Conservation (phyloP, 2,113 vertebrate genomes). For the Craseonycteris thonglongyai region DNA sequence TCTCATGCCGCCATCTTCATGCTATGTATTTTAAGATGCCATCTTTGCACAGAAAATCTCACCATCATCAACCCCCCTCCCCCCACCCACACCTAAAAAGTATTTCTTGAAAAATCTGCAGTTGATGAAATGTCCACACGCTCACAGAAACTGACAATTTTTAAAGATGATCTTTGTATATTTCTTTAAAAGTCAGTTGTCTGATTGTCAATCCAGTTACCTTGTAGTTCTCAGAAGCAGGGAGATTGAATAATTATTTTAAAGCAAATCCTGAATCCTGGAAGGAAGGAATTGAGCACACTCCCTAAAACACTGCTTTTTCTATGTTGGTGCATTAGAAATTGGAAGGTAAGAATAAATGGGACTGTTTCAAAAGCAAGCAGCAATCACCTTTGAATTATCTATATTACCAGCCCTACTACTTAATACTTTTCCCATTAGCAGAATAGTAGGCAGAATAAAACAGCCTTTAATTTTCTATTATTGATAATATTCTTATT, state of each 20-base stretch:
- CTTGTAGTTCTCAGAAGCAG: neutral
- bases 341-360: neutral
- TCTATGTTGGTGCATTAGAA: neutral
- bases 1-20: too few relatives aligned
- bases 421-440: neutral
- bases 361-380: neutral
- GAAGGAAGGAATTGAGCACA: neutral
- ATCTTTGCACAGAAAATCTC: too few relatives aligned
- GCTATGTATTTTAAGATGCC: too few relatives aligned
- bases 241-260: neutral
- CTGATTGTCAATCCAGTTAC: neutral
- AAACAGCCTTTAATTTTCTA: neutral
- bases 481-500: neutral
- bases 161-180: neutral
- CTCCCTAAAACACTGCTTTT: neutral
- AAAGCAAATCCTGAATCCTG: neutral
- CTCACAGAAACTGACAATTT: neutral
- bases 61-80: too few relatives aligned
- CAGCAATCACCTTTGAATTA: neutral
- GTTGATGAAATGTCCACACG: neutral
- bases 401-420: neutral
- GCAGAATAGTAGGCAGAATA: neutral
- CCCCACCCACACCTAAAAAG: too few relatives aligned
- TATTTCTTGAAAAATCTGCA: neutral
- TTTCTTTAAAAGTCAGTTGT: neutral